These are phyloP conservation scores for Ooceraea biroi DNA, from an alignment of 1,140 invertebrate species.

Conservation along the genomic window DNA sequence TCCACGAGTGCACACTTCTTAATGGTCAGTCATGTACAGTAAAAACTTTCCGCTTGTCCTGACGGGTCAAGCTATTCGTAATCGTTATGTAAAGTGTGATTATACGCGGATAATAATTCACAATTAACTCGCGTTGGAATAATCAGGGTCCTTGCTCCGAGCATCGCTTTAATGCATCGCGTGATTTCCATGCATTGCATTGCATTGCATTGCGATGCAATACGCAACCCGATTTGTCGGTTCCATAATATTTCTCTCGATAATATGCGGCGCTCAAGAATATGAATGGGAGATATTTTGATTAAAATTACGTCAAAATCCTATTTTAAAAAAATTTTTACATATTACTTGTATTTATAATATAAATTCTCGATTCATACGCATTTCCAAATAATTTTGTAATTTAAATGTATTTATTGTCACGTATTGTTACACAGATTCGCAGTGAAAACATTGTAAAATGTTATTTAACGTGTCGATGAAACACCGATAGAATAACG, in stretches of 20 bases:
- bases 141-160: neutral
- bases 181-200: neutral
- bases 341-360: no score
- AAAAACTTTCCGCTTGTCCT: slow-evolving; percentile 35
- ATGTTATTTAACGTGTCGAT: neutral
- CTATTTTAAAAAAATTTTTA: no score
- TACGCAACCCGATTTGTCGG: neutral
- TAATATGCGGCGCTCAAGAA: neutral
- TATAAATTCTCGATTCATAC: neutral
- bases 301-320: neutral
- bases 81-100: slow-evolving; percentile 50
- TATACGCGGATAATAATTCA: slow-evolving; percentile 45
- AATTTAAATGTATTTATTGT: neutral
- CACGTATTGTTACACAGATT: neutral
- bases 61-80: slow-evolving; percentile 40
- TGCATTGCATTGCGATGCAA: no score
- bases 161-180: slow-evolving; percentile 28
- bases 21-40: neutral
- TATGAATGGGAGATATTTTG: neutral
- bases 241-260: neutral
- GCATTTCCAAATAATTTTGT: neutral
- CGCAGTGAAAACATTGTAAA: neutral
- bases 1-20: neutral
- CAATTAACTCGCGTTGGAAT: slow-evolving; percentile 41
- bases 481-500: neutral